Evolutionary conservation across 2,113 vertebrate genomes (phyloP).

Genomic region (Percopsis transmontana): DNA sequence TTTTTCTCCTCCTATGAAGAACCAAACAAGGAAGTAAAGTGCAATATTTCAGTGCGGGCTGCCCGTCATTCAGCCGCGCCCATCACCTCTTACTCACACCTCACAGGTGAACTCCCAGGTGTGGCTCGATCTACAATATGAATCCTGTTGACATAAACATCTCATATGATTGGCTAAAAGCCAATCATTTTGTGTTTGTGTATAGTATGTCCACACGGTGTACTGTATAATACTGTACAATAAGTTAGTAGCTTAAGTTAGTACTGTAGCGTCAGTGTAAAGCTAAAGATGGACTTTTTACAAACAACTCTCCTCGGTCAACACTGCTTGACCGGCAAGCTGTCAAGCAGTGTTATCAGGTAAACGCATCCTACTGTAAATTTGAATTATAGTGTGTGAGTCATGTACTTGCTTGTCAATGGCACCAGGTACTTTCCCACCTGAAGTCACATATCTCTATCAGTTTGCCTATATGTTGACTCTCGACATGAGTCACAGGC

Average conservation of each 20-base stretch:
- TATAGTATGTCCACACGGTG: too few species aligned
- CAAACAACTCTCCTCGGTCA: too few species aligned
- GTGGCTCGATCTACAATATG: slow-evolving; percentile 7
- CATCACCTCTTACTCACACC: slow-evolving; percentile 1
- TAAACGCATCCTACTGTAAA: too few species aligned
- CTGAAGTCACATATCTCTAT: slow-evolving; percentile 13
- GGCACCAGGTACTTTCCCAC: slow-evolving; percentile 22
- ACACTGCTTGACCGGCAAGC: too few species aligned
- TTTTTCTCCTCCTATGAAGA: not conserved
- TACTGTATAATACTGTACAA: too few species aligned
- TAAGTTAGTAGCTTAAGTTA: too few species aligned
- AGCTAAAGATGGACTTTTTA: too few species aligned
- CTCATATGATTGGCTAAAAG: too few species aligned
- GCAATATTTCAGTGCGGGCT: slow-evolving; percentile 10
- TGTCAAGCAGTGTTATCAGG: too few species aligned
- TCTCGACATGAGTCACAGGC: slow-evolving; percentile 28
- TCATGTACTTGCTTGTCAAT: slow-evolving; percentile 20
- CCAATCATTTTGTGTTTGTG: too few species aligned
- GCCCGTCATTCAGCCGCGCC: slow-evolving; percentile 18
- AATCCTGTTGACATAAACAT: too few species aligned
- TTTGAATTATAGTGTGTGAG: slow-evolving; percentile 21
- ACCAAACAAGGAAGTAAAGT: not conserved
- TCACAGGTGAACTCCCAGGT: slow-evolving; percentile 23
- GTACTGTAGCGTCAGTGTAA: too few species aligned
- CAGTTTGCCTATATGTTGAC: slow-evolving; percentile 11